These are phyloP conservation scores for Rhyacichthys aspro DNA, from an alignment of 2,797 vertebrate species.

Conservation along the genomic window DNA sequence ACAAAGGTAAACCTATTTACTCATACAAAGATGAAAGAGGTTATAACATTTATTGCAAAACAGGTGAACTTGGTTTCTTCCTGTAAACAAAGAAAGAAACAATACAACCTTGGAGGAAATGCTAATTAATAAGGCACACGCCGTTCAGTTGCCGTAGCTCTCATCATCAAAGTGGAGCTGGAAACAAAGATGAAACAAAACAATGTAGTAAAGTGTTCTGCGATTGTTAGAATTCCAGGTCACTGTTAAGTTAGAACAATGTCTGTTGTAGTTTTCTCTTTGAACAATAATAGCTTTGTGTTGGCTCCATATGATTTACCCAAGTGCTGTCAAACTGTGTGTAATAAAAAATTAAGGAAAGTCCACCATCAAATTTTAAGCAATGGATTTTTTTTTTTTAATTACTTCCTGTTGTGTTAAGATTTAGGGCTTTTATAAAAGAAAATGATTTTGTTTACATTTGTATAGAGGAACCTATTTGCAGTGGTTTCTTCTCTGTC, in stretches of 20 bases:
- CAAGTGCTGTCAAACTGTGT: background rate
- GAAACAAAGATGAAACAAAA: constrained; percentile 30
- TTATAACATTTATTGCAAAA: background rate
- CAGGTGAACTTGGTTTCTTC: constrained; percentile 13
- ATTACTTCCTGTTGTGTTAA: no score
- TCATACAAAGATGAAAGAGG: constrained; percentile 18
- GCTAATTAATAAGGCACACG: constrained; percentile 31
- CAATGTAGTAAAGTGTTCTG: constrained; percentile 4
- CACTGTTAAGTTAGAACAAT: constrained; percentile 4
- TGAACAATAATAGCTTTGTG: background rate
- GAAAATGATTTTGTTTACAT: no score
- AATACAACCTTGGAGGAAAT: constrained; percentile 50
- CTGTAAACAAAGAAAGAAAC: constrained; percentile 13
- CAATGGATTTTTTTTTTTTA: no score
- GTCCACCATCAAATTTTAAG: no score
- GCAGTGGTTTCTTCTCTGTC: no score
- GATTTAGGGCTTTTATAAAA: no score
- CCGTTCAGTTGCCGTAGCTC: constrained; percentile 28
- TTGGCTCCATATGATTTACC: background rate
- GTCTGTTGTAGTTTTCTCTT: constrained; percentile 4
- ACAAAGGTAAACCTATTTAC: constrained; percentile 5
- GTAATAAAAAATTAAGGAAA: background rate
- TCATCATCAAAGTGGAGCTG: constrained; percentile 46
- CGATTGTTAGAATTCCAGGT: constrained; percentile 33
- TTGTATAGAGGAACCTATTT: no score